phyloP scores from a whole-genome alignment of 1,140 invertebrate genomes.

The Aphelinus atriplicis region DNA sequence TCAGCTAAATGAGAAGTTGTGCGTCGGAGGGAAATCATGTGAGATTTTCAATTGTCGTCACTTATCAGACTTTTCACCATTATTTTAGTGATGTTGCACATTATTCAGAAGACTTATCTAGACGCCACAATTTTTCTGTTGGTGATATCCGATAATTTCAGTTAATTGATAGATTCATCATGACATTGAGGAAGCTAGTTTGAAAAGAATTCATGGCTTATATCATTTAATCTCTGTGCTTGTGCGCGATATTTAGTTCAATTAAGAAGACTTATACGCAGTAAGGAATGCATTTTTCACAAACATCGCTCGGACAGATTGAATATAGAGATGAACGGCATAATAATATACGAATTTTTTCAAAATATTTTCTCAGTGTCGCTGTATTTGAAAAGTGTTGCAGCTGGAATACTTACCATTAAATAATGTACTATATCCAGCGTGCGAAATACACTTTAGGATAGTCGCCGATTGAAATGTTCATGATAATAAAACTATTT shows the following conservation, averaged over 20 bases:
- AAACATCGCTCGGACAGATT: too few species aligned
- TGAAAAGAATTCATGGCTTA: conserved; percentile 16
- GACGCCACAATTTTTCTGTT: neutral
- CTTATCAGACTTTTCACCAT: neutral
- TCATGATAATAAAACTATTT: neutral
- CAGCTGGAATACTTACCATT: too few species aligned
- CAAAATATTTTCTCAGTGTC: too few species aligned
- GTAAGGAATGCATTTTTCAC: too few species aligned
- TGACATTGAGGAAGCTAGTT: conserved; percentile 9
- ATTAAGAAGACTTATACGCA: conserved; percentile 7
- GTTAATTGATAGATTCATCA: neutral
- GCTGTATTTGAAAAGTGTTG: too few species aligned
- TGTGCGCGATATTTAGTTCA: neutral
- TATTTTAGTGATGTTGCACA: neutral
- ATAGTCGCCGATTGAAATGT: too few species aligned
- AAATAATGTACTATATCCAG: too few species aligned
- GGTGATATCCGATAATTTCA: neutral
- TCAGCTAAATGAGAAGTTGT: too few species aligned
- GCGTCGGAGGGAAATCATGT: neutral
- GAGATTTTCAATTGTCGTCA: neutral
- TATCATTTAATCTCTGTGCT: neutral
- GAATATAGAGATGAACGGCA: too few species aligned
- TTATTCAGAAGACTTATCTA: conserved; percentile 8
- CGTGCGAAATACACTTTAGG: too few species aligned
- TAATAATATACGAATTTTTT: too few species aligned